Evolutionary conservation across 2,113 vertebrate species (phyloP).

Genomic region (Rhombomys opimus): DNA sequence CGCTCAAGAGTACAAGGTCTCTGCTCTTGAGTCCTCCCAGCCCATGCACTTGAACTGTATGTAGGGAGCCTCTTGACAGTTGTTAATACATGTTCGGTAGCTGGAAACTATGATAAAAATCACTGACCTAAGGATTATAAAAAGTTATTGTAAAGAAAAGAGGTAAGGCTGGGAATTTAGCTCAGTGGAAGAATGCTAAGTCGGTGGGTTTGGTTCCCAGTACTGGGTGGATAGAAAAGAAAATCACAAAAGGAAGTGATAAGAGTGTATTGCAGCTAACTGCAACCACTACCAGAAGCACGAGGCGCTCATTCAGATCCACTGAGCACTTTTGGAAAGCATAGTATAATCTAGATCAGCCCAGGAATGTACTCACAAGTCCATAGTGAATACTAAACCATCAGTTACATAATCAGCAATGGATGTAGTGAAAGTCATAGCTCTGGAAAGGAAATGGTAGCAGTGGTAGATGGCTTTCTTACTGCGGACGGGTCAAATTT

Average conservation of each 20-base stretch:
- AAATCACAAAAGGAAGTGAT: background rate
- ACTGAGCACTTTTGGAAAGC: background rate
- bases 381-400: background rate
- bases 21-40: background rate
- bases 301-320: background rate
- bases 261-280: background rate
- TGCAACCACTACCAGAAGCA: background rate
- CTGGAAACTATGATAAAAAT: background rate
- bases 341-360: background rate
- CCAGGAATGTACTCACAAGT: background rate
- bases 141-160: background rate
- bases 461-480: background rate
- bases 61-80: background rate
- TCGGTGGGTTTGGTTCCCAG: background rate
- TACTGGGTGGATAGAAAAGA: background rate
- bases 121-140: constrained; percentile 32
- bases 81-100: background rate
- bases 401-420: background rate
- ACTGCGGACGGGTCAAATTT: background rate
- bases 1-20: background rate
- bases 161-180: background rate
- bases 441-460: background rate
- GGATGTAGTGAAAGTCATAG: background rate
- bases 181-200: background rate
- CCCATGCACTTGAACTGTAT: background rate